Base-by-base conservation (phyloP, 2,888 invertebrate species). In the Candidula unifasciata region DNA sequence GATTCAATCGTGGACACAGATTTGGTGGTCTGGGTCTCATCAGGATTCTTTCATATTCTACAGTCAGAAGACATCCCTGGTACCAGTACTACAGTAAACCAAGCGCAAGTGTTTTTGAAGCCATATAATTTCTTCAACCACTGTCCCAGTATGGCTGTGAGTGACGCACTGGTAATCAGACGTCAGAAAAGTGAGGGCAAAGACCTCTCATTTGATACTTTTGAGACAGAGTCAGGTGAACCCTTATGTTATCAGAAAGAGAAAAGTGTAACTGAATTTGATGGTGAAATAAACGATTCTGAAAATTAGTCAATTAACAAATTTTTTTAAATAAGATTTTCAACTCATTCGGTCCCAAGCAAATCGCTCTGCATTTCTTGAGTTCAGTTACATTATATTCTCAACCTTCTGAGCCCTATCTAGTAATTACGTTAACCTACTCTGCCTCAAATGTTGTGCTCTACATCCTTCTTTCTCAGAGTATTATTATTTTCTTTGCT, bases 101-200 rank as follows among this genome's bases (percentile, higher is more conserved):
- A 89, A 71, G 87, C 89, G 60, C 86, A 86, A 57, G 86, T 93
- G 85, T 87, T 87, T 69, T 85, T 93, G 30, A 83, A 87, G 13
- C 93, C 93, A 2, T 91, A 89, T 87, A 92, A 93, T 88, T 92
- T 89, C 87, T 92, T 91, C 76, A 90, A 90, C 52, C 89, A 91
- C 81, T 90, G 91, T 76, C 91, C 91, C 0, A 90, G 90, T 74
- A 88, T 90, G 27, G 88, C 89, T 1, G 90, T 91, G 18, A 89
- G 89, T 27, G 91, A 90, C 71, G 87, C 88, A 21, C 88, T 91
- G 1, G 89, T 88, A 44, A 89, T 91, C 33, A 82, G 76, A 33
- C 87, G 88, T 0, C 80, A 85, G 66, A 89, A 89, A 16, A 82
- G 60, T 24, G 86, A 88, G 0, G 82, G 81, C 24, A 73, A 64